Conservation (phyloP, 1,140 invertebrate species). For the Halyomorpha halys region DNA sequence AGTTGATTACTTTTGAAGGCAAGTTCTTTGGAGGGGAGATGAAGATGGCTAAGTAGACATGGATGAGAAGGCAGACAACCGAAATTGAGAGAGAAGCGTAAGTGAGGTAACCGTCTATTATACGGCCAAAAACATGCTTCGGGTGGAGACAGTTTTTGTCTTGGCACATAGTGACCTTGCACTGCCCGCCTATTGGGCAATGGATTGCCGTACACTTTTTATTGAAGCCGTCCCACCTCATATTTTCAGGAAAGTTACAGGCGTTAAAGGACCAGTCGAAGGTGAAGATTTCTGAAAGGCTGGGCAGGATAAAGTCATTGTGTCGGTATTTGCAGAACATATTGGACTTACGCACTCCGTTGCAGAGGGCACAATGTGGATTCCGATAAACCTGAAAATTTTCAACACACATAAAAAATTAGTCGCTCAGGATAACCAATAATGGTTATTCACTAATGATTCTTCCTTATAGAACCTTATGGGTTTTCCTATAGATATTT, state of each 20-base stretch:
- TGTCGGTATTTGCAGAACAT: neutral
- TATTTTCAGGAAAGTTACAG: slow-evolving; percentile 11
- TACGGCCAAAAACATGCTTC: neutral
- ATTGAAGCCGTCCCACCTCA: slow-evolving; percentile 18
- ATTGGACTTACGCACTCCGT: slow-evolving; percentile 23
- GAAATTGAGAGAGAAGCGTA: slow-evolving; percentile 3
- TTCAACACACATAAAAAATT: too few species aligned
- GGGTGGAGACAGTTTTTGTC: neutral
- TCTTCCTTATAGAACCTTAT: too few species aligned
- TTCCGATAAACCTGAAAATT: slow-evolving; percentile 34
- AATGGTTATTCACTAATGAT: too few species aligned
- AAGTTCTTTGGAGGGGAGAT: slow-evolving; percentile 3
- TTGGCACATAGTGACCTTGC: neutral
- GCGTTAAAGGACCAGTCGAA: slow-evolving; percentile 18
- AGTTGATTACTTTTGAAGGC: slow-evolving; percentile 19
- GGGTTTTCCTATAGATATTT: too few species aligned
- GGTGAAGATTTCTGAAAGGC: slow-evolving; percentile 6
- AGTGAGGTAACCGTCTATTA: slow-evolving; percentile 22
- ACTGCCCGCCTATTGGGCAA: neutral
- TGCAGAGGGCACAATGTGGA: slow-evolving; percentile 37
- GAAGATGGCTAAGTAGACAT: neutral
- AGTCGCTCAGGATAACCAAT: too few species aligned
- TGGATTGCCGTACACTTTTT: neutral
- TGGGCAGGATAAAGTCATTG: neutral
- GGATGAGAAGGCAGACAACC: slow-evolving; percentile 1